A percentile compares a stretch with the other conserved stretches of the same genome.
Conservation (phyloP, 2,113 vertebrate species). For the Zapus hudsonius region DNA sequence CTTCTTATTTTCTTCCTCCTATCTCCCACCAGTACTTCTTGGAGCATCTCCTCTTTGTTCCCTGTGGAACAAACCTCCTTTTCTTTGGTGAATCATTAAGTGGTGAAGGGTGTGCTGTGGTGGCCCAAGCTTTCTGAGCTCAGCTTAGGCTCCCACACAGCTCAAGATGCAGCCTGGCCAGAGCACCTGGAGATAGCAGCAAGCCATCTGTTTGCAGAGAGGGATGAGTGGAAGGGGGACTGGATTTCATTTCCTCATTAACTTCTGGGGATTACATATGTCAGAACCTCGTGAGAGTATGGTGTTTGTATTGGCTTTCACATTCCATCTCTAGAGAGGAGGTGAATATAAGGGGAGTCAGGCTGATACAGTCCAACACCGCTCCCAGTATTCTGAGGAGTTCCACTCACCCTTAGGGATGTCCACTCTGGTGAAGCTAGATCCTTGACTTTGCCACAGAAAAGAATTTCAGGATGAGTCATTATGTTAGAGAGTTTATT, state of each 20-base stretch:
- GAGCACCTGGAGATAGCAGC: not conserved
- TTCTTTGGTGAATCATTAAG: not conserved
- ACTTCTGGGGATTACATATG: not conserved
- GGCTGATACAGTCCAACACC: not conserved
- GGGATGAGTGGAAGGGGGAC: not conserved
- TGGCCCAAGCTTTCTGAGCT: not conserved
- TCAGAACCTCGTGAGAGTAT: not conserved
- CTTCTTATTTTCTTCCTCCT: not conserved
- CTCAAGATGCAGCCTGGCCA: not conserved
- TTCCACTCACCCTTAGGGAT: too few relatives aligned
- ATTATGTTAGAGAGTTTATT: not conserved
- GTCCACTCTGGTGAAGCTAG: not conserved
- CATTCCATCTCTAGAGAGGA: not conserved
- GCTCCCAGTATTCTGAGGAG: not conserved
- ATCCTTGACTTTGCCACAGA: not conserved
- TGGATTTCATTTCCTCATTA: not conserved
- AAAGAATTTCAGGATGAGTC: not conserved
- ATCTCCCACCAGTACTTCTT: not conserved
- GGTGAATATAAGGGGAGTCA: not conserved
- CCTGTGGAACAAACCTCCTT: not conserved
- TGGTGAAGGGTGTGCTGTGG: not conserved
- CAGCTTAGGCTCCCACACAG: not conserved
- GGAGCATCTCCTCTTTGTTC: not conserved
- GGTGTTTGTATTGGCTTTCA: slow-evolving; percentile 16
- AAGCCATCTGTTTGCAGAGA: not conserved